Evolutionary conservation across 1,140 invertebrate species (phyloP).

Genomic region (Parapsyche elsis): DNA sequence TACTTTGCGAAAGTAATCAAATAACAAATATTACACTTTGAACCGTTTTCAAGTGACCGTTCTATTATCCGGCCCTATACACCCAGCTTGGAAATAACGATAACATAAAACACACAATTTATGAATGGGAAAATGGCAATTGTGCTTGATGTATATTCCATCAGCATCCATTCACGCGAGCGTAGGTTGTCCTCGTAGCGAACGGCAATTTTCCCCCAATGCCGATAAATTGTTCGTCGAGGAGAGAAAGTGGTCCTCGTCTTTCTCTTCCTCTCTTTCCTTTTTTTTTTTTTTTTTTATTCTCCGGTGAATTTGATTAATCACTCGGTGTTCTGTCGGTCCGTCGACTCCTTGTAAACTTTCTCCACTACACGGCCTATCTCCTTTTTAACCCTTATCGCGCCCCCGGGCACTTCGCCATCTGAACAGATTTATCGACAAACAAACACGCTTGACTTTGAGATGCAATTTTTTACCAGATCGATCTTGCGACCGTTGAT

Average conservation of each 20-base stretch:
- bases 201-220: not conserved
- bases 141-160: too few species aligned
- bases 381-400: constrained; percentile 18
- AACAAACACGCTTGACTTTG: not conserved
- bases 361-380: constrained; percentile 12
- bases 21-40: too few species aligned
- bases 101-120: too few species aligned
- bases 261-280: constrained; percentile 6
- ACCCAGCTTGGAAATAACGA: too few species aligned
- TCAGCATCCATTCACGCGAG: too few species aligned
- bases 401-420: not conserved
- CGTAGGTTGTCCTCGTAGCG: too few species aligned
- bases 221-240: constrained; percentile 9
- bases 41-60: too few species aligned
- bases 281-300: not conserved
- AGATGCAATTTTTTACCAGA: too few species aligned
- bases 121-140: too few species aligned
- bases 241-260: not conserved
- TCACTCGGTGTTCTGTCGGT: constrained; percentile 17
- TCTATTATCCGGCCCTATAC: too few species aligned
- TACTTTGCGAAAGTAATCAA: too few species aligned
- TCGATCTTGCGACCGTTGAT: too few species aligned
- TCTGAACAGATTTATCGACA: not conserved
- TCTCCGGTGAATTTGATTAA: constrained; percentile 22
- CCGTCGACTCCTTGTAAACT: constrained; percentile 31